Base-by-base conservation (phyloP, 2,888 invertebrate species). In the Acleris sparsana region DNA sequence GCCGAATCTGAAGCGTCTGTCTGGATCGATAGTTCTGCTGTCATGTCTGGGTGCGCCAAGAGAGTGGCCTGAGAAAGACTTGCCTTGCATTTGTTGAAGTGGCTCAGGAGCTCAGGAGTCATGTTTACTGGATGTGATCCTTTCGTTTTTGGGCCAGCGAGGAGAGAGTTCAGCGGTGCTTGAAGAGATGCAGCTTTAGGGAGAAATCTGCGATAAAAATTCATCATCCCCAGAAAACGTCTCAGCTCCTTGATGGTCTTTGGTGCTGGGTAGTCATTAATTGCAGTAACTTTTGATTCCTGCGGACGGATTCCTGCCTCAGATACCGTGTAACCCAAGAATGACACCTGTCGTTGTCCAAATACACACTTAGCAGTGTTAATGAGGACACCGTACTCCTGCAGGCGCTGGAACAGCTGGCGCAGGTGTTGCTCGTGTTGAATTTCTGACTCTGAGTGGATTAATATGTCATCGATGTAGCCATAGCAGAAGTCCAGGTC, bases 1-100 rank as follows among this genome's bases (percentile, higher is more conserved):
- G 85, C 79, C 0, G 43, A 63, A 51, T 85, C 81, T 0, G 86
- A 87, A 1, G 86, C 86, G 64, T 87, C 85, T 0, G 77, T 77
- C 0, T 74, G 67, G 0, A 86, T 18, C 1, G 76, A 71, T 2
- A 86, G 46, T 46, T 75, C 61, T 0, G 80, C 75, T n/a, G 71
- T 18, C 1, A 62, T 16, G 5, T 74, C 72, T 0, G 83, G 85
- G 60, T 85, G 81, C 0, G 76, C 75, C 1, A 86, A 63, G 0
- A 83, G 55, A 0, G 83, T 73, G 1, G 81, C 77, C 5, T 76
- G 49, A 7, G 70, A 63, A 1, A 84, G 72, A 9, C 63, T 68
- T 11, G 66, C 44, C 64, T 84, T 84, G 52, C 76, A 73, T 1
- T 62, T 20, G 9, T 75, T 29, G 59, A 82, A 79, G 1, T 75